These are phyloP conservation scores for Serripes groenlandicus DNA, from an alignment of 2,888 invertebrate genomes.

Conservation along the genomic window DNA sequence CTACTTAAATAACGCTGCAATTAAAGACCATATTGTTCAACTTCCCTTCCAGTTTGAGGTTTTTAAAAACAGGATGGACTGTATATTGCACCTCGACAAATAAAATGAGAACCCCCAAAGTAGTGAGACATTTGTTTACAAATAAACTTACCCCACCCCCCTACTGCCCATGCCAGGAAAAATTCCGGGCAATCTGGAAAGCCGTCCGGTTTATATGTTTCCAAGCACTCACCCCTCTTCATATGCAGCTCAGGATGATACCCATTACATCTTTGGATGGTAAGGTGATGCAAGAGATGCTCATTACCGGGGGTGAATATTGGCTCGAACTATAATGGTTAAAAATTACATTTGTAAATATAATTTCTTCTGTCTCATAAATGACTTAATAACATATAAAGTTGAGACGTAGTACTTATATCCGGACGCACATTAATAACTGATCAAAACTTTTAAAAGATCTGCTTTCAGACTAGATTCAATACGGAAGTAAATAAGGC, in stretches of 20 bases:
- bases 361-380: too few relatives aligned
- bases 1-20: neutral
- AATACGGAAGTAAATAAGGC: too few relatives aligned
- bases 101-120: neutral
- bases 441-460: too few relatives aligned
- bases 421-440: too few relatives aligned
- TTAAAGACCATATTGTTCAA: neutral
- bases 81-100: too few relatives aligned
- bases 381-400: too few relatives aligned
- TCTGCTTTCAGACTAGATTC: too few relatives aligned
- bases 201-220: constrained; percentile 11
- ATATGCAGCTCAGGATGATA: constrained; percentile 28
- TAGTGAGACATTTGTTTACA: neutral
- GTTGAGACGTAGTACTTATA: too few relatives aligned
- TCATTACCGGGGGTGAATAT: constrained; percentile 90
- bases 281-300: constrained; percentile 93
- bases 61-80: neutral
- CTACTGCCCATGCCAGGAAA: constrained; percentile 68
- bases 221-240: constrained; percentile 47
- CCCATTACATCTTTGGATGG: constrained; percentile 92
- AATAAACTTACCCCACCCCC: constrained; percentile 50
- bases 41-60: too few relatives aligned
- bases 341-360: too few relatives aligned
- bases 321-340: constrained; percentile 89
- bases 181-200: constrained; percentile 39